A percentile compares a stretch with the other conserved stretches of the same genome.
Evolutionary conservation across 2,888 invertebrate genomes (phyloP).

Genomic region (Ichneumoninae sp.): DNA sequence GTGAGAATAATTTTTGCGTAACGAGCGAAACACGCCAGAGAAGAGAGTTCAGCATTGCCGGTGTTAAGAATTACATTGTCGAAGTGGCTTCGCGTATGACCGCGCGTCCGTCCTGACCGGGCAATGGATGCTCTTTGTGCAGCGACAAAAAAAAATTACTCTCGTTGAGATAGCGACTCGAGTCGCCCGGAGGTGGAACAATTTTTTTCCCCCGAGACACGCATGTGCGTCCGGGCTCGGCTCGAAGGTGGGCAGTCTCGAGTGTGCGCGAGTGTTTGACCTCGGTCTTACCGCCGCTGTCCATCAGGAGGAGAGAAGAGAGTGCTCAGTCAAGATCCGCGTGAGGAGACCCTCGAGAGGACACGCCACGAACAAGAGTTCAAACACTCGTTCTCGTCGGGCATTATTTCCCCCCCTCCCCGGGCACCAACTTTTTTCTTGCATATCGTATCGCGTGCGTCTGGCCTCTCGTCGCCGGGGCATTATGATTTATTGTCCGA

Average conservation of each 20-base stretch:
- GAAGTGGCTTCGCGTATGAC: background rate
- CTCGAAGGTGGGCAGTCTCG: conserved; percentile 40
- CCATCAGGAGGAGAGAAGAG: conserved; percentile 50
- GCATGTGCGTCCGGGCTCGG: background rate
- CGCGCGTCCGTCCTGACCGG: background rate
- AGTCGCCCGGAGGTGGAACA: background rate
- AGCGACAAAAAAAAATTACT: too few relatives aligned
- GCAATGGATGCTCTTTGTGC: too few relatives aligned
- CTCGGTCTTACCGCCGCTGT: conserved; percentile 44
- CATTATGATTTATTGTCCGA: conserved; percentile 69
- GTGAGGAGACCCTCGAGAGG: conserved; percentile 45
- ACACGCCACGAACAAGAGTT: conserved; percentile 63
- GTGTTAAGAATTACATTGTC: background rate
- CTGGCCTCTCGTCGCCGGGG: conserved; percentile 57
- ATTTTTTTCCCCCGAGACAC: conserved; percentile 36
- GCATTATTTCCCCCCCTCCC: background rate
- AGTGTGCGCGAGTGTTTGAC: conserved; percentile 59
- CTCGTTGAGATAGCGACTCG: too few relatives aligned
- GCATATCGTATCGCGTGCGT: conserved; percentile 65
- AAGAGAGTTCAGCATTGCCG: background rate
- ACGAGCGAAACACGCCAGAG: background rate
- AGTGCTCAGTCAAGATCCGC: conserved; percentile 40
- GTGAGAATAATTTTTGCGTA: background rate
- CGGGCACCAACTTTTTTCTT: conserved; percentile 45
- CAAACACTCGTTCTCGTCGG: conserved; percentile 62